These are phyloP conservation scores for Hippocampus comes DNA, from an alignment of 2,113 vertebrate genomes.

Conservation along the genomic window DNA sequence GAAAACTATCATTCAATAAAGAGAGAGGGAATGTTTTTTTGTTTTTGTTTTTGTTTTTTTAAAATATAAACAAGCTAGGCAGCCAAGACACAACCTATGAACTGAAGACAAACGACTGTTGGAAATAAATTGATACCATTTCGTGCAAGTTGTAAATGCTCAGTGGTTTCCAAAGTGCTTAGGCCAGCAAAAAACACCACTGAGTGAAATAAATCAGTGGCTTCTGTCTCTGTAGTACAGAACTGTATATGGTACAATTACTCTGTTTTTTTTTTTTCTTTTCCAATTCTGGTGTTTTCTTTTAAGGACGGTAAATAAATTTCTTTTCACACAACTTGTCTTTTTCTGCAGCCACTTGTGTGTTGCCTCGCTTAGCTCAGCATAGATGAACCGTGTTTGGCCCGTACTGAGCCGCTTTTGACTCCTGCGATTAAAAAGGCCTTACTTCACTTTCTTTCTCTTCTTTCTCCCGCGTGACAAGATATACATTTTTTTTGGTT, in stretches of 20 bases:
- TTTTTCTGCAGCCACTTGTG: slow-evolving; percentile 44
- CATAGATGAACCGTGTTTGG: slow-evolving; percentile 50
- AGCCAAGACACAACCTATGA: too few species aligned
- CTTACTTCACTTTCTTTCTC: slow-evolving; percentile 3
- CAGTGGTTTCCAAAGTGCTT: too few species aligned
- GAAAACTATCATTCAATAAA: too few species aligned
- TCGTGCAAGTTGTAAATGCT: too few species aligned
- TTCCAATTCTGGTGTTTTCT: slow-evolving; percentile 17
- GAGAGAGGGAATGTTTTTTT: too few species aligned
- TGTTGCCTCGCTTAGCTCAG: slow-evolving; percentile 40
- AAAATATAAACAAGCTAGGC: too few species aligned
- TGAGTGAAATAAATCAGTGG: background rate
- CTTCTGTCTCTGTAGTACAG: background rate
- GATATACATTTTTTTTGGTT: slow-evolving; percentile 1
- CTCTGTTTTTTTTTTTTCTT: background rate
- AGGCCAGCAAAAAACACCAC: background rate
- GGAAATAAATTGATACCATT: too few species aligned
- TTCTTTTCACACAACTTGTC: slow-evolving; percentile 42
- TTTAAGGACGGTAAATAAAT: slow-evolving; percentile 18
- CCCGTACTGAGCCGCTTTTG: slow-evolving; percentile 21
- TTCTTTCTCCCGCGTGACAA: background rate
- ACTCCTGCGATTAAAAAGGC: slow-evolving; percentile 30
- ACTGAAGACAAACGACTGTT: too few species aligned
- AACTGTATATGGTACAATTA: background rate
- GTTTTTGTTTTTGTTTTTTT: too few species aligned